Percentiles rank a stretch among this genome's conserved stretches.
Evolutionary conservation across 2,888 invertebrate genomes (phyloP).

Genomic region (Erebia ligea): DNA sequence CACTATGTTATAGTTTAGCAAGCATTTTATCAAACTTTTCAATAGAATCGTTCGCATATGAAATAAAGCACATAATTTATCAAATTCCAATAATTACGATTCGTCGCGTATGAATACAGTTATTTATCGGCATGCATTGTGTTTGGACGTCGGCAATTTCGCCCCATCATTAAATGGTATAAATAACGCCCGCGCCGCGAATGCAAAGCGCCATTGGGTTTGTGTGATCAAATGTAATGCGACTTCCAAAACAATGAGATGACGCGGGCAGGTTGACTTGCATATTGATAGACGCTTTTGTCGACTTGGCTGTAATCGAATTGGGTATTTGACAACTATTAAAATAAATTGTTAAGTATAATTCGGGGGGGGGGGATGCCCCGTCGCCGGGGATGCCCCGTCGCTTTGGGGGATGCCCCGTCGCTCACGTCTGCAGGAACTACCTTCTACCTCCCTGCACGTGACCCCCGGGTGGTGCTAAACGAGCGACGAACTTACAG

Average conservation of each 20-base stretch:
- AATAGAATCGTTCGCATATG: constrained; percentile 13
- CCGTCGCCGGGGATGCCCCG: too few relatives aligned
- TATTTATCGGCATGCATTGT: constrained; percentile 41
- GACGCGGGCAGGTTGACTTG: constrained; percentile 2
- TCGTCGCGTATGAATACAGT: constrained; percentile 43
- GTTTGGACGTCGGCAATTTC: constrained; percentile 33
- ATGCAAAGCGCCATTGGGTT: constrained; percentile 29
- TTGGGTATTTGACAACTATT: too few relatives aligned
- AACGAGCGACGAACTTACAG: too few relatives aligned
- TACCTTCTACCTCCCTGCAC: too few relatives aligned
- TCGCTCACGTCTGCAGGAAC: too few relatives aligned
- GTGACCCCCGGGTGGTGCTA: too few relatives aligned
- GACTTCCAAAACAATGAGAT: constrained; percentile 11
- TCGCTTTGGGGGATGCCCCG: too few relatives aligned
- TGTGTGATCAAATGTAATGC: constrained; percentile 18
- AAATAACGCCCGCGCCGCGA: constrained; percentile 38
- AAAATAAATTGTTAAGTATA: too few relatives aligned
- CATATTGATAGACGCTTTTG: neutral
- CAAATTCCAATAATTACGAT: constrained; percentile 36
- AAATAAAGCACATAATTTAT: constrained; percentile 33
- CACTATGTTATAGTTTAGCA: neutral
- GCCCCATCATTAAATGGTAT: constrained; percentile 44
- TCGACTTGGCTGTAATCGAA: neutral
- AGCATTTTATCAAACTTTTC: neutral
- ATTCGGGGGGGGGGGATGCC: too few relatives aligned